These are phyloP conservation scores for Phyllostomus discolor DNA, from an alignment of 2,113 vertebrate genomes.

Conservation along the genomic window DNA sequence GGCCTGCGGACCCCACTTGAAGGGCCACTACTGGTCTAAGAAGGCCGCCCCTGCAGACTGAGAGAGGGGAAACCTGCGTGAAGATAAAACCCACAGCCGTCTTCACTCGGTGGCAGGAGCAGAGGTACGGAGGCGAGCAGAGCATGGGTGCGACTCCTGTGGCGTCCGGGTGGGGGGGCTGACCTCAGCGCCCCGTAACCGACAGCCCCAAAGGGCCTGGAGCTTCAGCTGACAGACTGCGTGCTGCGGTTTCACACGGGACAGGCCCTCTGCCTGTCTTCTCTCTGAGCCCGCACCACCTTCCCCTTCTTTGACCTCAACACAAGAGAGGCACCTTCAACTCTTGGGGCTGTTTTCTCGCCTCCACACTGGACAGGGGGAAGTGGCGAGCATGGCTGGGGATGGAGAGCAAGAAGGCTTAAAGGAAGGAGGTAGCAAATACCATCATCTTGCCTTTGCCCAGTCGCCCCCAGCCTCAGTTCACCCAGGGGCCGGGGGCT, in stretches of 20 bases:
- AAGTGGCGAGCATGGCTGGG: rapidly evolving
- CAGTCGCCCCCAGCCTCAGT: neutral
- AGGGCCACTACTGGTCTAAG: neutral
- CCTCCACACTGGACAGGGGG: neutral
- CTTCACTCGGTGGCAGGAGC: neutral
- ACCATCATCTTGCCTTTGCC: neutral
- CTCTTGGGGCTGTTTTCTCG: neutral
- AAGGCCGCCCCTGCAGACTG: neutral
- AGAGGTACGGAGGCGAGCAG: neutral
- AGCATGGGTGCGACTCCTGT: neutral
- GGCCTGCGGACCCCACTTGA: neutral
- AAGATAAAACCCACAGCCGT: neutral
- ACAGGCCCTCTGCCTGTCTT: neutral
- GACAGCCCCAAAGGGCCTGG: neutral
- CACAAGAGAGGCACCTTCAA: neutral
- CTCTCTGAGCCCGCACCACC: neutral
- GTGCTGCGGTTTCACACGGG: neutral
- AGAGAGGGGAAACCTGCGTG: neutral
- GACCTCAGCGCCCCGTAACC: neutral
- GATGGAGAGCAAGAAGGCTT: neutral
- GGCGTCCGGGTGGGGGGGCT: neutral
- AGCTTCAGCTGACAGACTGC: neutral
- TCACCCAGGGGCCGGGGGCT: too few species aligned
- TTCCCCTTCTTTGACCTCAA: neutral
- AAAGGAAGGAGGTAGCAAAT: neutral